Base-by-base conservation (phyloP, 1,140 invertebrate species). In the Oedothorax gibbosus region DNA sequence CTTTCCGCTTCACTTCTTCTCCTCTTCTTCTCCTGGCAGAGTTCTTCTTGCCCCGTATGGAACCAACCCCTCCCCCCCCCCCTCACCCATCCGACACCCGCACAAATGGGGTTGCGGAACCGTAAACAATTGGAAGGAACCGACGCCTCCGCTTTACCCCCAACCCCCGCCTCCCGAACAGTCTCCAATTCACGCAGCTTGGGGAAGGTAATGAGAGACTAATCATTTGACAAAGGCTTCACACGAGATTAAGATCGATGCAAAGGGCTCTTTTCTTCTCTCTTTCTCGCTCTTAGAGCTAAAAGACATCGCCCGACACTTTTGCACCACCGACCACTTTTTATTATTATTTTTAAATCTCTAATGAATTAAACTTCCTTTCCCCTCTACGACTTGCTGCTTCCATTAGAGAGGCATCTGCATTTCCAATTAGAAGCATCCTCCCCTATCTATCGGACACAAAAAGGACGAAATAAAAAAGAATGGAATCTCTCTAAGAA, bases 161-260 rank as follows among this genome's bases (percentile, higher is more conserved):
- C 66, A 7, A 54, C 79, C 54, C 50, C 4, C 18, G 50, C 35
- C 35, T 35, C 35, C n/a, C n/a, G n/a, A 35, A 35, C 35, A 35
- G 35, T 35, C 35, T 35, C 35, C 35, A 35, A 35, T 35, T 35
- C 35, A 35, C 35, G 35, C 35, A 35, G 35, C 69, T 82, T 57
- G 68, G 80, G 51, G 80, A 69, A 69, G 66, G 81, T 84, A 84
- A 84, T 84, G 81, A 84, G 81, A 72, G 81, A 84, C 81, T 84
- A 84, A 84, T 84, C 81, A 84, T 84, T 84, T 84, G 81, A 84
- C 81, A 84, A 84, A 84, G 81, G 81, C 81, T 76, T 84, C 81
- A 84, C 81, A 84, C 81, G 62, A 84, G 81, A 84, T 84, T 84
- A 84, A 84, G 81, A 84, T 84, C 81, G 81, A 84, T 84, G 81